Evolutionary conservation across 2,113 vertebrate genomes (phyloP).

Genomic region (Stigmatopora nigra): DNA sequence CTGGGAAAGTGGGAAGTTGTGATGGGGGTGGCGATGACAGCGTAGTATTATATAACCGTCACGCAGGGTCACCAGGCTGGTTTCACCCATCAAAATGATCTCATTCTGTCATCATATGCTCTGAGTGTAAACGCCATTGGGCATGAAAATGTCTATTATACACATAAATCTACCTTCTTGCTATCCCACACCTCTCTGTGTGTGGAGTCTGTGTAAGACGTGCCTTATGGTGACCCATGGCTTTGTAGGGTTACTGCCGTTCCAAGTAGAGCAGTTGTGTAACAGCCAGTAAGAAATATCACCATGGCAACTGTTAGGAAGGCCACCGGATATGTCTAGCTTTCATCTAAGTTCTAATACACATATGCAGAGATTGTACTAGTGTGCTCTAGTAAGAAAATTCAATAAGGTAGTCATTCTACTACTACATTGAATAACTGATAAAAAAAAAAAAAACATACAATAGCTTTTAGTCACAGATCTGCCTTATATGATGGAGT

Average conservation of each 20-base stretch:
- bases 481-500: constrained; percentile 19
- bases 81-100: constrained; percentile 34
- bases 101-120: constrained; percentile 25
- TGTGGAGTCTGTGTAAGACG: not conserved
- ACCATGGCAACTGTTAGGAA: constrained; percentile 52
- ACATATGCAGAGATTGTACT: not conserved
- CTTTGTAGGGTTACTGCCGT: constrained; percentile 26
- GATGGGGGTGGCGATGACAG: not conserved
- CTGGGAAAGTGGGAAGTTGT: not conserved
- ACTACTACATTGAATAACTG: too few relatives aligned
- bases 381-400: too few relatives aligned
- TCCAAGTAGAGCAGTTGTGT: constrained; percentile 46
- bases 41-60: constrained; percentile 41
- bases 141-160: constrained; percentile 1
- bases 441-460: too few relatives aligned
- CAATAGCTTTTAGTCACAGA: not conserved
- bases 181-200: not conserved
- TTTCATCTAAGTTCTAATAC: constrained; percentile 9
- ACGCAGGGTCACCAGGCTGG: constrained; percentile 37
- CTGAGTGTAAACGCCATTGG: constrained; percentile 1
- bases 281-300: constrained; percentile 44
- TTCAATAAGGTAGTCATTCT: too few relatives aligned
- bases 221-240: constrained; percentile 3
- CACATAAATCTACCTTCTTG: not conserved
- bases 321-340: constrained; percentile 1